Evolutionary conservation across 1,140 invertebrate species (phyloP), one percentile per base, ranked within the genome.

Genomic region (Wasmannia auropunctata): DNA sequence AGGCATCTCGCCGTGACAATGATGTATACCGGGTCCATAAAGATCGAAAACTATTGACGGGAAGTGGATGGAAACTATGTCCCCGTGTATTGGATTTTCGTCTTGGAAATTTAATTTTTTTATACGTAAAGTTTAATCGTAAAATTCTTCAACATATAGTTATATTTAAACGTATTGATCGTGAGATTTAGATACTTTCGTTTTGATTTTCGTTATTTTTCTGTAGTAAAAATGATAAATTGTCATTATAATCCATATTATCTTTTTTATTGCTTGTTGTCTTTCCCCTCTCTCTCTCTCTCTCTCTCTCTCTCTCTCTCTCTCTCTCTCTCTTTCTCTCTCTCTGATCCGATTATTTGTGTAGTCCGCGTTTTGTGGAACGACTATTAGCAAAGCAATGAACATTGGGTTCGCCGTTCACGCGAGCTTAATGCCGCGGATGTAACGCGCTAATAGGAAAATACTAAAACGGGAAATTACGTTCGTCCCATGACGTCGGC

Each of bases 381-480:
- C 60, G 58, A 28, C n/a, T 14, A 28, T 46, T 22, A 49, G 46
- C 22, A 37, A 69, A 79, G 87, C 72, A 79, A 81, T 58, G 60
- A 58, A 56, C 51, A 56, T 46, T 22, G 46, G 74, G 28, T 54
- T 43, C 51, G 7, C n/a, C 19, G 34, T 22, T 37, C 4, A 22
- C 16, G 7, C 7, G 62, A 51, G 80, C 69, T 75, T 83, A 74
- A 60, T 49, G 49, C 43, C 11, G 19, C 28, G 37, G 51, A 58
- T 72, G 46, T 85, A 72, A 56, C 46, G 34, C 62, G 88, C 70
- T 90, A 90, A 90, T 90, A 83, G 89, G 86, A 90, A 90, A 90
- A 90, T 87, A 74, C 51, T 90, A 86, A 90, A 90, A 88, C 89
- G 86, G 88, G 89, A 90, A 90, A 90, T 90, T 90, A 89, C 88